A percentile compares a stretch with the other conserved stretches of the same genome.
These are phyloP conservation scores for Ciconia stormi DNA, from an alignment of 2,113 vertebrate genomes.

Conservation along the genomic window DNA sequence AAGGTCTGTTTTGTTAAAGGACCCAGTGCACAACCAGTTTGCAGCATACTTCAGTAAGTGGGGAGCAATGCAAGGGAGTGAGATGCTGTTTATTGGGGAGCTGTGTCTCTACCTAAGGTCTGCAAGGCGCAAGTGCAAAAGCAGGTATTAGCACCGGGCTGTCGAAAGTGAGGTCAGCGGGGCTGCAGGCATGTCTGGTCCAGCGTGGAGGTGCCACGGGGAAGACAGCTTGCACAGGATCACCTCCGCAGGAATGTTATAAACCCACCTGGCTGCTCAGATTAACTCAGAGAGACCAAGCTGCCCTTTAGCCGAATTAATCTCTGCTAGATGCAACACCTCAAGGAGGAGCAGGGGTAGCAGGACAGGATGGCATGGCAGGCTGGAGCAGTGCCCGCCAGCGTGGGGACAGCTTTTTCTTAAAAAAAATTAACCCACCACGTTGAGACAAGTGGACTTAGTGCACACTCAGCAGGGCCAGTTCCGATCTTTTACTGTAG, in stretches of 20 bases:
- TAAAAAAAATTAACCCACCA: not conserved
- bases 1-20: not conserved
- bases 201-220: fast-evolving
- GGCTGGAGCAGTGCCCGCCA: not conserved
- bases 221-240: not conserved
- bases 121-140: too few species aligned
- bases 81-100: not conserved
- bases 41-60: not conserved
- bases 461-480: not conserved
- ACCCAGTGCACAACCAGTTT: not conserved
- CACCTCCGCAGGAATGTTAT: not conserved
- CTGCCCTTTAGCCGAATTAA: not conserved
- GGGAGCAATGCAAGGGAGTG: not conserved
- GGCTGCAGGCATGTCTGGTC: not conserved
- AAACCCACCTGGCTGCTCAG: not conserved
- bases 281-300: not conserved
- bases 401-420: not conserved
- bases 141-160: not conserved
- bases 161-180: not conserved
- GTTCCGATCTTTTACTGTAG: not conserved
- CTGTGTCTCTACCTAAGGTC: not conserved
- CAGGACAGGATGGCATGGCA: not conserved
- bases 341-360: not conserved
- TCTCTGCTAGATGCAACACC: fast-evolving
- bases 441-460: not conserved